Base-by-base conservation (phyloP, 2,888 invertebrate species). In the Cantharis nigra region DNA sequence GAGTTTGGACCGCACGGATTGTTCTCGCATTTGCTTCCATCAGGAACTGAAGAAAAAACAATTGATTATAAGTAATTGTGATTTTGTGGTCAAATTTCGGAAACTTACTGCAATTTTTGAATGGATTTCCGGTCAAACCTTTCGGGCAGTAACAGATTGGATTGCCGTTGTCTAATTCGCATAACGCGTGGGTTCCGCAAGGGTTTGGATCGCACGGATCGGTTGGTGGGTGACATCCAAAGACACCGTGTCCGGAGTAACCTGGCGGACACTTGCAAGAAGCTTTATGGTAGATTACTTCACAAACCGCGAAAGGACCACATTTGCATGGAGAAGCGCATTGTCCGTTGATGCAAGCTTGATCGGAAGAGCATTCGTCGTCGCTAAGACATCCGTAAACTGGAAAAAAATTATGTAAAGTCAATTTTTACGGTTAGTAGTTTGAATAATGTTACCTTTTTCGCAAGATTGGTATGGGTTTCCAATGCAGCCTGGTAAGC, bases 91-190 rank as follows among this genome's bases (percentile, higher is more conserved):
- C 67, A 63, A 18, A 18, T 10, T 62, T 26, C 74, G 63, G 72
- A 70, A 88, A 94, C 96, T 92, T 92, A 96, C 96, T 95, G 92
- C 96, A 97, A 89, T 93, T 94, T 86, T 94, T 92, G 87, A 96
- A 96, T 65, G 97, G 97, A 91, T 97, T 96, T 87, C 97, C 97
- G 3, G 96, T 97, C 80, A 96, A 90, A 79, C 96, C 96, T 87
- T 95, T 96, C 0, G 96, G 96, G 85, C 97, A 97, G 89, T 92
- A 95, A 85, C 97, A 97, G 81, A 97, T 94, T 2, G 97, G 96
- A 87, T 94, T 94, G 71, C 96, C 96, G 83, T 94, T 93, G 83
- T 96, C 95, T 71, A 93, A 91, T 89, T 96, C 96, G 86, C 97
- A 97, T 80, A 94, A 89, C 1, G 97, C 96, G 84, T 95, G 94